Evolutionary conservation across 2,888 invertebrate species (phyloP).

Genomic region (Podotricha telesiphe): DNA sequence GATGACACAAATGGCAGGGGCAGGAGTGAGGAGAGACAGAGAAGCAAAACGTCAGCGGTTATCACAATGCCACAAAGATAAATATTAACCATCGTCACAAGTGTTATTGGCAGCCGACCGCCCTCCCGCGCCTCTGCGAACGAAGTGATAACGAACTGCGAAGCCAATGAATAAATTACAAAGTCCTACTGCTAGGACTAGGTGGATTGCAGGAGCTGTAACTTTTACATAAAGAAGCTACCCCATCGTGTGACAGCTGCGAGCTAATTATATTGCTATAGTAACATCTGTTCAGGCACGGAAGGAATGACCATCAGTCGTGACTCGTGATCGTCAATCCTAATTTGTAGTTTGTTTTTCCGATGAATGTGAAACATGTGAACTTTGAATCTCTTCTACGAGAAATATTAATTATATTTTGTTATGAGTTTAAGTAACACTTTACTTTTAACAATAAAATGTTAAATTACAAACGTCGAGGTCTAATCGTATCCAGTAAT

Average conservation of each 20-base stretch:
- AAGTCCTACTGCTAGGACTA: neutral
- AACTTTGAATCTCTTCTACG: too few species aligned
- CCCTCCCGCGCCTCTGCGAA: neutral
- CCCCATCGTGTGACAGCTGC: neutral
- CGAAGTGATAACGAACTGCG: neutral
- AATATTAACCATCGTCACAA: neutral
- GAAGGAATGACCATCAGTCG: neutral
- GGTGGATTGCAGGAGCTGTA: neutral
- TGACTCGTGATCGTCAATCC: neutral
- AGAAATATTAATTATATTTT: too few species aligned
- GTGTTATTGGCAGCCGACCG: neutral
- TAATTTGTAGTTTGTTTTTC: too few species aligned
- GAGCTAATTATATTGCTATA: neutral
- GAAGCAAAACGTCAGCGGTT: neutral
- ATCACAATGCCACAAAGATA: slow-evolving; percentile 2
- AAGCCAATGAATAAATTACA: slow-evolving; percentile 2
- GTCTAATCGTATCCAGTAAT: too few species aligned
- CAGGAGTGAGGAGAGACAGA: neutral
- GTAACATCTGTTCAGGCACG: neutral
- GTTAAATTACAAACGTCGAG: too few species aligned
- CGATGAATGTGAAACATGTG: too few species aligned
- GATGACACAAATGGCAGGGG: neutral
- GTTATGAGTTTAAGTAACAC: too few species aligned
- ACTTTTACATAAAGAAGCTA: neutral
- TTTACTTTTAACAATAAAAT: too few species aligned